These are phyloP conservation scores for Oryctes rhinoceros DNA, from an alignment of 1,140 invertebrate genomes.

Conservation along the genomic window DNA sequence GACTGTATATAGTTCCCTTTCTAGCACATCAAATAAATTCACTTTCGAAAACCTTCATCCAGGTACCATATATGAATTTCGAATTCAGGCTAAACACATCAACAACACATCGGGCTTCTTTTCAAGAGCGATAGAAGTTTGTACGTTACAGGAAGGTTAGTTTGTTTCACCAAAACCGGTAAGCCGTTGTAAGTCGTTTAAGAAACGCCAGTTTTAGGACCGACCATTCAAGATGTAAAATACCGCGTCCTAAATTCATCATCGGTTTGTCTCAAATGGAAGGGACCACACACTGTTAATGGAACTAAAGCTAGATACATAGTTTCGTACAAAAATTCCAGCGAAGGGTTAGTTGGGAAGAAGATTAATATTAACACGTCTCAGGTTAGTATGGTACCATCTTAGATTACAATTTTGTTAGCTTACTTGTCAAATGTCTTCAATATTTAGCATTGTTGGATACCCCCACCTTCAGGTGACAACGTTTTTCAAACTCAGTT, in stretches of 20 bases:
- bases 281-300: constrained; percentile 48
- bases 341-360: not conserved
- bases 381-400: not conserved
- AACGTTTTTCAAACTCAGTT: constrained; percentile 56
- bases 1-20: not conserved
- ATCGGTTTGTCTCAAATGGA: constrained; percentile 53
- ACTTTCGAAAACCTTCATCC: constrained; percentile 66
- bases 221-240: constrained; percentile 52
- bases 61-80: constrained; percentile 70
- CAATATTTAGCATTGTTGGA: constrained; percentile 45
- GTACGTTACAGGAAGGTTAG: constrained; percentile 52
- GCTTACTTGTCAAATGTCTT: not conserved
- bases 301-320: constrained; percentile 52
- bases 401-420: not conserved
- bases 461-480: constrained; percentile 24
- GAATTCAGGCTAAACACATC: constrained; percentile 61
- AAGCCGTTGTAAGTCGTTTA: constrained; percentile 25
- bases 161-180: not conserved
- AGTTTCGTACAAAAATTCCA: constrained; percentile 49
- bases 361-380: constrained; percentile 28
- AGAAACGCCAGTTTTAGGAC: constrained; percentile 49
- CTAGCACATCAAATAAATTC: constrained; percentile 8
- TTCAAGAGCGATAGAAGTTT: constrained; percentile 50
- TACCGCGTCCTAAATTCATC: constrained; percentile 52
- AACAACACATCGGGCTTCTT: constrained; percentile 46